A percentile compares a stretch with the other conserved stretches of the same genome.
phyloP scores from a whole-genome alignment of 2,888 invertebrate genomes.

The Volucella bombylans region DNA sequence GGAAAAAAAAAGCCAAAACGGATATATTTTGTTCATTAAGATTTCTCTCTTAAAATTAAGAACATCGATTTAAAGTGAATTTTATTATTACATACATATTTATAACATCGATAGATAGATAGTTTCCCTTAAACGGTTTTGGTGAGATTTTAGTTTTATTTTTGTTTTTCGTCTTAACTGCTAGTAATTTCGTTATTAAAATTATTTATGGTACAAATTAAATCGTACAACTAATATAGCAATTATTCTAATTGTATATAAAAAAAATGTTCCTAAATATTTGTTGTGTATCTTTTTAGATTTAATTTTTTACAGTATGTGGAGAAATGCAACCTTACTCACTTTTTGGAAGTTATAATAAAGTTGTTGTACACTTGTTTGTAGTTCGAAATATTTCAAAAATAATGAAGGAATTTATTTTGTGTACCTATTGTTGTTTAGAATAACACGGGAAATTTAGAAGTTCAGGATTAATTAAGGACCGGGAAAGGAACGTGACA shows the following conservation, averaged over 20 bases:
- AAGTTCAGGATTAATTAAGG: no score
- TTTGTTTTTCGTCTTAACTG: conserved; percentile 38
- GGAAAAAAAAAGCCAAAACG: background rate
- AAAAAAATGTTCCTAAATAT: conserved; percentile 24
- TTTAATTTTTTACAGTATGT: conserved; percentile 25
- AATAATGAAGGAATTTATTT: no score
- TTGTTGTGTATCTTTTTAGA: conserved; percentile 9
- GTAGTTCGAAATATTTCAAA: no score
- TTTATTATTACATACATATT: conserved; percentile 1
- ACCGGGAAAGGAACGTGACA: no score
- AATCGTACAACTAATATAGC: conserved; percentile 59
- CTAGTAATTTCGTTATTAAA: conserved; percentile 49
- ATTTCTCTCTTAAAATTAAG: conserved; percentile 7
- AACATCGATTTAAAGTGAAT: background rate
- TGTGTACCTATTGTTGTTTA: no score
- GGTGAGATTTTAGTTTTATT: conserved; percentile 55
- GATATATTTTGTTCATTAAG: conserved; percentile 13
- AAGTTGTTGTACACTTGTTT: no score
- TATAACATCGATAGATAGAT: conserved; percentile 23
- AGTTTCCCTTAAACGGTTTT: conserved; percentile 42
- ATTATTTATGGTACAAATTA: conserved; percentile 21
- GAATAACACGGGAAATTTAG: no score
- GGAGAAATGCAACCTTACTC: no score
- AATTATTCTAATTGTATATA: conserved; percentile 50
- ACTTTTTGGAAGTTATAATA: no score